These are phyloP conservation scores for Drosophila melanica DNA, from an alignment of 1,140 invertebrate genomes.

Conservation along the genomic window DNA sequence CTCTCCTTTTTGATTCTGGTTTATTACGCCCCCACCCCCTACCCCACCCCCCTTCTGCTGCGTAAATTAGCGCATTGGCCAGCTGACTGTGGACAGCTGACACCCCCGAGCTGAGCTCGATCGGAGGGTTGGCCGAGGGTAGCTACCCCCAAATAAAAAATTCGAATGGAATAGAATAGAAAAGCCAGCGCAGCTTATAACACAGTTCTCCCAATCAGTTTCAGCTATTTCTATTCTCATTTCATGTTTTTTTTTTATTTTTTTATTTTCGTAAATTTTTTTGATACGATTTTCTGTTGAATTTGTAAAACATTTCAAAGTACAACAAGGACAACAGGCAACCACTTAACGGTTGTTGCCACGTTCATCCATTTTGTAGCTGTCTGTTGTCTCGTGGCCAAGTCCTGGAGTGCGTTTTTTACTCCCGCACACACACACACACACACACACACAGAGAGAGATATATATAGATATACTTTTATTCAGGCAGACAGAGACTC, in stretches of 20 bases:
- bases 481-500: conserved; percentile 38
- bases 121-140: conserved; percentile 23
- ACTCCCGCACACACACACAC: conserved; percentile 5
- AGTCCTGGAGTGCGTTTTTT: conserved; percentile 65
- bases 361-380: conserved; percentile 70
- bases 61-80: conserved; percentile 42
- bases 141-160: neutral
- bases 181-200: conserved; percentile 9
- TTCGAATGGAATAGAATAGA: neutral
- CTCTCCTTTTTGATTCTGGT: conserved; percentile 5
- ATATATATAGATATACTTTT: conserved; percentile 15
- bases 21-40: neutral
- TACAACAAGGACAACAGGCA: conserved; percentile 71
- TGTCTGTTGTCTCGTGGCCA: conserved; percentile 46
- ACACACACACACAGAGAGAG: conserved; percentile 1
- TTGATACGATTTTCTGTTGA: conserved; percentile 60
- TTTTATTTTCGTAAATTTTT: conserved; percentile 7
- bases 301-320: conserved; percentile 76
- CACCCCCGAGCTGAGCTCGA: conserved; percentile 11
- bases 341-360: conserved; percentile 76
- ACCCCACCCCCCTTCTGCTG: conserved; percentile 7
- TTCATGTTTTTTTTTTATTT: conserved; percentile 5
- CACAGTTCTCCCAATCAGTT: conserved; percentile 27
- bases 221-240: conserved; percentile 19
- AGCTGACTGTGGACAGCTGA: conserved; percentile 42